Evolutionary conservation across 2,888 invertebrate species (phyloP).

Genomic region (Gastracanthus pulcherrimus): DNA sequence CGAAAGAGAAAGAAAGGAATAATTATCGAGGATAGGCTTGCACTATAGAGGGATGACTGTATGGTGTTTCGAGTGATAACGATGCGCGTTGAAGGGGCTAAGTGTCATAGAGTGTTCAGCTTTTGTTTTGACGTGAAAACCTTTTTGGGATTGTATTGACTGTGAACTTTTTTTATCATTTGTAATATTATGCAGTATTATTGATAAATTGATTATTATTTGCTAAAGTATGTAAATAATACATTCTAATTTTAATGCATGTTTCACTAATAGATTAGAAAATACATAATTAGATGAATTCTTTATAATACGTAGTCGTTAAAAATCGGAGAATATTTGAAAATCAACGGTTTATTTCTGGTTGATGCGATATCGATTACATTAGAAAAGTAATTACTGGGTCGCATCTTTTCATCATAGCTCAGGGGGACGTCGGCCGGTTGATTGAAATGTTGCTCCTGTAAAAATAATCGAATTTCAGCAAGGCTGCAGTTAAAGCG

Average conservation of each 20-base stretch:
- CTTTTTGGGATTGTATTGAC: background rate
- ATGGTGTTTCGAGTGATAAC: background rate
- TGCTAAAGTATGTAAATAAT: too few species aligned
- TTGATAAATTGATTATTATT: background rate
- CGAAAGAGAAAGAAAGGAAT: background rate
- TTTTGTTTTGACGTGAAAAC: background rate
- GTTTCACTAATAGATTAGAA: too few species aligned
- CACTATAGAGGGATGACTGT: background rate
- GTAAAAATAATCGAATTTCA: constrained; percentile 76
- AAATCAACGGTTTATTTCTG: background rate
- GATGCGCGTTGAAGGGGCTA: background rate
- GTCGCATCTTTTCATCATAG: constrained; percentile 74
- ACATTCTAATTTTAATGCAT: too few species aligned
- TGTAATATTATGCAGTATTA: background rate
- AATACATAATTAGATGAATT: too few species aligned
- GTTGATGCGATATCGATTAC: constrained; percentile 72
- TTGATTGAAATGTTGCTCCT: constrained; percentile 75
- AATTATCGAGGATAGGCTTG: constrained; percentile 16
- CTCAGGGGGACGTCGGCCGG: constrained; percentile 74
- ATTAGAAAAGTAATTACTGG: constrained; percentile 75
- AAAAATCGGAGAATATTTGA: background rate
- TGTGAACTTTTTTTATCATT: background rate
- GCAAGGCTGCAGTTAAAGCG: constrained; percentile 70
- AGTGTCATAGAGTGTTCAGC: background rate
- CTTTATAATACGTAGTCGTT: too few species aligned